These are phyloP conservation scores for Dinocampus coccinellae DNA, from an alignment of 2,888 invertebrate genomes.

Conservation along the genomic window DNA sequence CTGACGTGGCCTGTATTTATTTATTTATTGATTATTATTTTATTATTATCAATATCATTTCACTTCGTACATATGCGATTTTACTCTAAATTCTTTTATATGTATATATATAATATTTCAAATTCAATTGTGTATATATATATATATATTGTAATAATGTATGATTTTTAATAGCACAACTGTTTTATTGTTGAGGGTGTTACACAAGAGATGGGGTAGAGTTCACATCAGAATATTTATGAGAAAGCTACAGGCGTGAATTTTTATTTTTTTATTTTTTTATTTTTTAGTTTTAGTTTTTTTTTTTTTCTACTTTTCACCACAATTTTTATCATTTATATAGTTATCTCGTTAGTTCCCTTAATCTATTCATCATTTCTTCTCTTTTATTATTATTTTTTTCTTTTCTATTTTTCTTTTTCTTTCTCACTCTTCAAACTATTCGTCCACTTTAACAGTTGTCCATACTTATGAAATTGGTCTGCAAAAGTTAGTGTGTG, in stretches of 20 bases:
- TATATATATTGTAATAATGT: neutral
- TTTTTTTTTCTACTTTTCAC: neutral
- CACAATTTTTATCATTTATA: neutral
- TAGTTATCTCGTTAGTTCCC: neutral
- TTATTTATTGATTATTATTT: neutral
- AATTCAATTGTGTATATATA: neutral
- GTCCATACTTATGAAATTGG: conserved; percentile 40
- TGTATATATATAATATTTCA: too few relatives aligned
- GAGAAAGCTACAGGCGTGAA: neutral
- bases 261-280: neutral
- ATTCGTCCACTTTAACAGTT: conserved; percentile 10
- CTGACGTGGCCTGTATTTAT: conserved; percentile 11
- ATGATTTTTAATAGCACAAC: neutral
- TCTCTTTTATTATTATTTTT: neutral
- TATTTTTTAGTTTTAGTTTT: neutral
- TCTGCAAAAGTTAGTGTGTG: conserved; percentile 51
- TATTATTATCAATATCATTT: neutral
- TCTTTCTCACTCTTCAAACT: neutral
- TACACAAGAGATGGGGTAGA: neutral
- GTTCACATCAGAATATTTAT: neutral
- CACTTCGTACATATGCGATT: neutral
- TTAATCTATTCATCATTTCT: conserved; percentile 2
- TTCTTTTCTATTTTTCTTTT: neutral
- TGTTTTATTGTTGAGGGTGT: neutral
- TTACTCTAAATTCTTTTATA: neutral